These are phyloP conservation scores for Brachyptera putata DNA, from an alignment of 2,888 invertebrate species.

Conservation along the genomic window DNA sequence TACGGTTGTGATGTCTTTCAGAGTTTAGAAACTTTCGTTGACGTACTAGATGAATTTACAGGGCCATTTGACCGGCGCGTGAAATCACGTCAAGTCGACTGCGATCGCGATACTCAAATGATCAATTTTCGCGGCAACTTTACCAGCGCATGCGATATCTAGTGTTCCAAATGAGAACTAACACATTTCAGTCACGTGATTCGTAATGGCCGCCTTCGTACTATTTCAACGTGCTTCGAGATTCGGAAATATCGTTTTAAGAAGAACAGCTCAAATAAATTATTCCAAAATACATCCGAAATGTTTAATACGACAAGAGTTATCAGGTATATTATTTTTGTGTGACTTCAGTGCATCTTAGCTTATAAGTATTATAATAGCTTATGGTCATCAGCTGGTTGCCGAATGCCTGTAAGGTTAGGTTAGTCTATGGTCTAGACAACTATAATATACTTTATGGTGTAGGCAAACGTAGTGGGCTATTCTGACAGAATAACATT, in stretches of 20 bases:
- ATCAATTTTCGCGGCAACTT: conserved; percentile 28
- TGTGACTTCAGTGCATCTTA: no score
- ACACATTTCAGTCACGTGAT: conserved; percentile 24
- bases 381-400: no score
- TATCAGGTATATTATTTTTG: not conserved
- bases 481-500: no score
- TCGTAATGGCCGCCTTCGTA: conserved; percentile 31
- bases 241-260: conserved; percentile 26
- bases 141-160: conserved; percentile 31
- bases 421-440: no score
- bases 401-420: no score
- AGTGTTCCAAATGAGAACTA: conserved; percentile 27
- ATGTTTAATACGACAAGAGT: not conserved
- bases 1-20: no score
- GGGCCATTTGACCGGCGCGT: conserved; percentile 35
- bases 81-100: conserved; percentile 25
- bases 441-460: no score
- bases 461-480: no score
- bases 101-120: conserved; percentile 24
- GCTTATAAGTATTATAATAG: no score
- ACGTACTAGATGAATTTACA: conserved; percentile 34
- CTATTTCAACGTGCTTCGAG: conserved; percentile 25
- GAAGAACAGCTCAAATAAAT: not conserved
- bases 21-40: conserved; percentile 37
- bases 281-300: not conserved